Evolutionary conservation across 2,888 invertebrate species (phyloP).

Genomic region (Bembecia ichneumoniformis): DNA sequence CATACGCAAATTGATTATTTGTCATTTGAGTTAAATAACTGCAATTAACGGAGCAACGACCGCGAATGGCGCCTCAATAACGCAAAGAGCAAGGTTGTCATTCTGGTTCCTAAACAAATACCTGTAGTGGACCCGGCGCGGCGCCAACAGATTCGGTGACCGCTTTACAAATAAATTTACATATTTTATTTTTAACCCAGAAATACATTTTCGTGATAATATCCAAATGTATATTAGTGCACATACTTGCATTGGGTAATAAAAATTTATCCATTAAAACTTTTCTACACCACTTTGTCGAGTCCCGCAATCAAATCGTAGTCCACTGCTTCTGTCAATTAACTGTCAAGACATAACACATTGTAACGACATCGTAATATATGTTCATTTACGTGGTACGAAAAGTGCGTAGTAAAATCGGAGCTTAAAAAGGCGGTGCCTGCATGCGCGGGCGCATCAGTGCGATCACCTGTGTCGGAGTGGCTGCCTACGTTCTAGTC

Average conservation of each 20-base stretch:
- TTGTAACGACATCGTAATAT: no score
- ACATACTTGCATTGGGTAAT: no score
- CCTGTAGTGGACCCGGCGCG: not conserved
- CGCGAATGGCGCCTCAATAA: constrained; percentile 38
- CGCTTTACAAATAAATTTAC: constrained; percentile 9
- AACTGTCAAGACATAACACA: no score
- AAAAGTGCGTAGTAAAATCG: not conserved
- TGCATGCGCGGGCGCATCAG: constrained; percentile 39
- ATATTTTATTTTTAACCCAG: not conserved
- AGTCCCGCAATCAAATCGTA: no score
- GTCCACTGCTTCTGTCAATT: no score
- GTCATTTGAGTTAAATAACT: constrained; percentile 60
- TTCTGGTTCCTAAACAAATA: constrained; percentile 55
- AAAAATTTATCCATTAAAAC: no score
- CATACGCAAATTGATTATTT: constrained; percentile 41
- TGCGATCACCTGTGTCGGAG: constrained; percentile 25
- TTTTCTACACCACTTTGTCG: no score
- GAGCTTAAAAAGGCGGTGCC: constrained; percentile 37
- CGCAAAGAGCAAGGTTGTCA: constrained; percentile 40
- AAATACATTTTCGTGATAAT: not conserved
- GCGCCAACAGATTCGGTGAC: constrained; percentile 12
- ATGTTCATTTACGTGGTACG: not conserved
- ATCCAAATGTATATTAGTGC: no score
- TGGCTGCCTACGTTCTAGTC: constrained; percentile 10
- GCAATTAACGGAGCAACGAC: constrained; percentile 65